These are phyloP conservation scores for Morelia viridis DNA, from an alignment of 2,797 vertebrate genomes.

Conservation along the genomic window DNA sequence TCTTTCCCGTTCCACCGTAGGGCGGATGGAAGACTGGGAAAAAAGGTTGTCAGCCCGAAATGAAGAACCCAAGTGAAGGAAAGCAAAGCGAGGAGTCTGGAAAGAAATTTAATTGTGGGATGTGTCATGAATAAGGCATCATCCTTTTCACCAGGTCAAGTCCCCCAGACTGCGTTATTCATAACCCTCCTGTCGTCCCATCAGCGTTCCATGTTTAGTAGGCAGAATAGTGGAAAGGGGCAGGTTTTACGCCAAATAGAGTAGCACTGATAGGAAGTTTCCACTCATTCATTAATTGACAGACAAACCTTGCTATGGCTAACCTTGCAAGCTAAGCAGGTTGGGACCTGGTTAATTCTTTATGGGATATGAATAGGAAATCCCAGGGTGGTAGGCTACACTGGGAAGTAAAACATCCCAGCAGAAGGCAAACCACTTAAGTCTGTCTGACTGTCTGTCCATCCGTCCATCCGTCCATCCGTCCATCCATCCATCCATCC, in stretches of 20 bases:
- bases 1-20: neutral
- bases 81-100: neutral
- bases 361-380: neutral
- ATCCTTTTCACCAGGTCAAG: neutral
- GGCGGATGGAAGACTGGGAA: neutral
- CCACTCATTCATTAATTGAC: neutral
- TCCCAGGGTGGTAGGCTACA: neutral
- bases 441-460: neutral
- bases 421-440: neutral
- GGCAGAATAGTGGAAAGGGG: neutral
- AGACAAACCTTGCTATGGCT: neutral
- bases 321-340: neutral
- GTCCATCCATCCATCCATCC: no score
- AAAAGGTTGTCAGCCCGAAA: neutral
- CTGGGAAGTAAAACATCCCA: neutral
- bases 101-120: neutral
- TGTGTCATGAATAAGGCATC: neutral
- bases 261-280: neutral
- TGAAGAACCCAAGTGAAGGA: neutral
- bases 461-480: no score
- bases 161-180: neutral
- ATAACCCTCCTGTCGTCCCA: neutral
- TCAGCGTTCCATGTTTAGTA: neutral
- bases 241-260: neutral
- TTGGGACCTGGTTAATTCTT: neutral